Base-by-base conservation (phyloP, 2,888 invertebrate species). In the Volucella inflata region DNA sequence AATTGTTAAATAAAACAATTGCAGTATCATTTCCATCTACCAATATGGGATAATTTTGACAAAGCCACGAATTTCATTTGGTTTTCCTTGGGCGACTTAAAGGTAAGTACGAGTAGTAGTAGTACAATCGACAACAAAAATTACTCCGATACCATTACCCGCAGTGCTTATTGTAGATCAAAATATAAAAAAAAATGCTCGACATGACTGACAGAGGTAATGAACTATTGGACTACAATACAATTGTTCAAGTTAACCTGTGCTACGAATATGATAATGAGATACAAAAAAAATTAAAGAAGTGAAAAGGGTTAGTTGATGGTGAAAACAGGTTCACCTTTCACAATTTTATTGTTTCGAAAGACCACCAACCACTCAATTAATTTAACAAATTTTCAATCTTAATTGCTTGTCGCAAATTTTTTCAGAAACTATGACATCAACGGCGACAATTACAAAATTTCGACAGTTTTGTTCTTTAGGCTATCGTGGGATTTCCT, bases 151-250 rank as follows among this genome's bases (percentile, higher is more conserved):
- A 48, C n/a, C 3, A 9, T 6, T 62, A 30, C 44, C 8, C 10
- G 51, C 42, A 46, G 10, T n/a, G 16, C 11, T 38, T 17, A 38
- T 51, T 14, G 36, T 16, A 53, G n/a, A 53, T 30, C 64, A 53
- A 36, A 17, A 11, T 46, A n/a, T n/a, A n/a, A 44, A 64, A 57
- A 50, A 16, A 21, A 16, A 30, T 70, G 46, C 48, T 70, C 60
- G 46, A 70, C 70, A 77, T 70, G 68, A 77, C 68, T 62, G 68
- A 14, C 77, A 70, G 77, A n/a, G 46, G 53, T 46, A 46, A 67
- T 60, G 51, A 42, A 48, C 55, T 55, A 53, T 70, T 44, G 46
- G 44, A 57, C 57, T 38, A 38, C 60, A 60, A 68, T 38, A 38
- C 60, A 60, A 68, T 77, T 68, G 53, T 40, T 40, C 68, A 53